Conservation (phyloP, 2,888 invertebrate genomes). For the Stegophylla sp. region DNA sequence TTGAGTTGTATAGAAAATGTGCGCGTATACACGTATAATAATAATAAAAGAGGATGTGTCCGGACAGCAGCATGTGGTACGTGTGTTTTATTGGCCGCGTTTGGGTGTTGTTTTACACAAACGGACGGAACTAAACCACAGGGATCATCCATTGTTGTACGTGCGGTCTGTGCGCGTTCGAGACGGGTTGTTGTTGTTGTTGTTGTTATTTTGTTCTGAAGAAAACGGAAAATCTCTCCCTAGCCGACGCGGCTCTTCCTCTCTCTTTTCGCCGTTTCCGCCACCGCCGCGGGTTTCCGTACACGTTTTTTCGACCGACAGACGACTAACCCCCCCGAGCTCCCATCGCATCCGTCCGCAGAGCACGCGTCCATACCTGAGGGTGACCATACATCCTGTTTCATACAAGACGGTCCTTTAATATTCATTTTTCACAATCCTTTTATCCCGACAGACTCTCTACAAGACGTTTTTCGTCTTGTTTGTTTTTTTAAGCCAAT, state of each 20-base stretch:
- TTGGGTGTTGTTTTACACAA: constrained; percentile 58
- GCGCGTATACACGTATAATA: background rate
- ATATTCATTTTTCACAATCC: too few relatives aligned
- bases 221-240: constrained; percentile 52
- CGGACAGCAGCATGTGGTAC: constrained; percentile 58
- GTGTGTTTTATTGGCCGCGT: constrained; percentile 58
- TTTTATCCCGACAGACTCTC: too few relatives aligned
- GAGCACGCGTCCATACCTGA: too few relatives aligned
- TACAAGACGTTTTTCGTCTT: too few relatives aligned
- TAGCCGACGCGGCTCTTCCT: background rate
- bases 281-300: background rate
- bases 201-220: background rate
- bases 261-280: constrained; percentile 24
- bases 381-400: too few relatives aligned
- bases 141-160: constrained; percentile 45
- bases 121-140: constrained; percentile 51
- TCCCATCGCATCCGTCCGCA: too few relatives aligned
- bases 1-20: background rate
- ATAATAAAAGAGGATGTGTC: constrained; percentile 54
- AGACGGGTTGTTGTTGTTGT: background rate
- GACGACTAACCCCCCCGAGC: too few relatives aligned
- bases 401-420: too few relatives aligned
- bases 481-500: too few relatives aligned
- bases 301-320: too few relatives aligned
- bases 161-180: background rate